Base-by-base conservation (phyloP, 2,888 invertebrate genomes). In the Lutraria lutraria region DNA sequence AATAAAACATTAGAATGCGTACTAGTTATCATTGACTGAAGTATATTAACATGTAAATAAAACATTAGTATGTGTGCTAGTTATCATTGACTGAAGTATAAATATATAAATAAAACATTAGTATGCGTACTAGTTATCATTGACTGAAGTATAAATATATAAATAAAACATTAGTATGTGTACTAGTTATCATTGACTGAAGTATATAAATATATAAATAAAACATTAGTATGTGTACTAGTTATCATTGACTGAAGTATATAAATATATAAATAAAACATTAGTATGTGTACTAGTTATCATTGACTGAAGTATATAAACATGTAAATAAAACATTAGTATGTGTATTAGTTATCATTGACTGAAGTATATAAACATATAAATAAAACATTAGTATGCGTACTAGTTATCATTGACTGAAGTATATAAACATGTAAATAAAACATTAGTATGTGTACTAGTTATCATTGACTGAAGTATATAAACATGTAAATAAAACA, bases 251-350 rank as follows among this genome's bases (percentile, higher is more conserved):
- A n/a, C 94, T 94, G 91, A 68, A 93, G 91, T 19, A 85, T 10
- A 79, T 25, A 43, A 43, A 8, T 2, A 43, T 43, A 25, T 25
- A 68, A n/a, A 68, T 25, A 68, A 68, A 25, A 25, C 63, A 68
- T 56, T 16, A 56, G 16, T 19, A 56, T 25, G 63, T 25, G 63
- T 68, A 25, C 25, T 68, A 8, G 25, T 13, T 68, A 8, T 25
- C 63, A 68, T 68, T 68, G n/a, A n/a, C 94, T 94, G 91, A 68
- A 93, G 91, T 19, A 85, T 10, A 79, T 25, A 43, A 43, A 8
- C 4, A 43, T 43, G 3, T 25, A 68, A n/a, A 68, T 25, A 68
- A 68, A 25, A 25, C 63, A 68, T 56, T 16, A 56, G 16, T 19
- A 56, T 25, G 63, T 25, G 63, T 68, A 25, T 68, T 68, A 8